phyloP scores from a whole-genome alignment of 2,797 vertebrate genomes.

The Falco columbarius region DNA sequence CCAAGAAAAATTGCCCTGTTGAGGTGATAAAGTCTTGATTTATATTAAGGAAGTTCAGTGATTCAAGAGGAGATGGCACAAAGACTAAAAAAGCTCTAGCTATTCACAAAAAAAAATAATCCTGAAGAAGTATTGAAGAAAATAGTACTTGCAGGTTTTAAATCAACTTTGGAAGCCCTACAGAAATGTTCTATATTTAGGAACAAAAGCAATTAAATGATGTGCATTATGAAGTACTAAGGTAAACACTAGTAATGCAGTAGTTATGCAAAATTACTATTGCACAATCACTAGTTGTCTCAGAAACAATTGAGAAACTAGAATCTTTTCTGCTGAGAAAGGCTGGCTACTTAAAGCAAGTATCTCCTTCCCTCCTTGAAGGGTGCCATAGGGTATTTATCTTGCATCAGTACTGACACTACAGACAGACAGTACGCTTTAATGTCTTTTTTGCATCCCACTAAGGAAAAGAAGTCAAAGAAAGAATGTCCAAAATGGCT shows the following conservation, averaged over 20 bases:
- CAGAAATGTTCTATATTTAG: background rate
- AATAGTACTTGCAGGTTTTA: background rate
- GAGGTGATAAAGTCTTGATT: background rate
- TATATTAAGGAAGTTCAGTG: background rate
- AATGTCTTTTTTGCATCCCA: background rate
- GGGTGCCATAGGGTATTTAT: background rate
- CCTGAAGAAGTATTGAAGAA: background rate
- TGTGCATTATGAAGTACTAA: background rate
- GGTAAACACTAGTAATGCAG: background rate
- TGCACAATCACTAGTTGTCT: background rate
- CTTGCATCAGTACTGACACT: background rate
- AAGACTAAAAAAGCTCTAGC: background rate
- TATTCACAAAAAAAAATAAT: background rate
- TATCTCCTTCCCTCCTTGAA: background rate
- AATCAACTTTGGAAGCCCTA: background rate
- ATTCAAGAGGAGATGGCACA: background rate
- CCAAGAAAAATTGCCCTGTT: background rate
- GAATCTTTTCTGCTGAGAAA: background rate
- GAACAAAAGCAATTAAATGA: background rate
- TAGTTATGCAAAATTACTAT: background rate
- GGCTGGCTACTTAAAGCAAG: background rate
- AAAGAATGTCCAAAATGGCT: background rate
- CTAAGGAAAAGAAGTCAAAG: background rate
- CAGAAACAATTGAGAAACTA: background rate
- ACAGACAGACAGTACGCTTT: background rate